Percentiles rank a stretch among this genome's conserved stretches.
These are phyloP conservation scores for Lycorma delicatula DNA, from an alignment of 1,140 invertebrate genomes.

Conservation along the genomic window DNA sequence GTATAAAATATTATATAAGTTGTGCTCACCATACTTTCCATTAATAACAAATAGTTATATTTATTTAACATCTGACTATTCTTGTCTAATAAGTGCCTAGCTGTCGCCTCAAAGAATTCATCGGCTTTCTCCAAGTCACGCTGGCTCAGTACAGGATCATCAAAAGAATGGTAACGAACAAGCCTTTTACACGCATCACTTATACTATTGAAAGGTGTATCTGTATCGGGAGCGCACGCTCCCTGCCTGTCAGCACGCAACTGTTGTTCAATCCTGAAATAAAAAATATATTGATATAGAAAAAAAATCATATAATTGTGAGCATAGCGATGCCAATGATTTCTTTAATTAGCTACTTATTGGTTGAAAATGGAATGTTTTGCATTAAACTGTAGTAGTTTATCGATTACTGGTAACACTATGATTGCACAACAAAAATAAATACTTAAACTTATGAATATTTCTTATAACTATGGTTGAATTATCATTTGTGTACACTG, in stretches of 20 bases:
- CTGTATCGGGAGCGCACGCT: slow-evolving; percentile 65
- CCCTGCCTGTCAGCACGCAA: slow-evolving; percentile 68
- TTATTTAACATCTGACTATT: slow-evolving; percentile 67
- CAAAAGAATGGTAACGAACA: slow-evolving; percentile 72
- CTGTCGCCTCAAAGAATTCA: slow-evolving; percentile 63
- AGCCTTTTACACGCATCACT: slow-evolving; percentile 71
- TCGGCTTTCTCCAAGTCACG: slow-evolving; percentile 66
- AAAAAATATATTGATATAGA: too few relatives aligned
- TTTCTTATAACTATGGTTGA: too few relatives aligned
- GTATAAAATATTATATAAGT: too few relatives aligned
- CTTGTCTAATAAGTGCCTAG: slow-evolving; percentile 62
- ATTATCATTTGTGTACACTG: too few relatives aligned
- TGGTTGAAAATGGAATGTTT: too few relatives aligned
- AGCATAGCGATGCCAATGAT: too few relatives aligned
- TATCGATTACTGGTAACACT: too few relatives aligned
- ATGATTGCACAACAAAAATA: too few relatives aligned
- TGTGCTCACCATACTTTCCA: slow-evolving; percentile 74
- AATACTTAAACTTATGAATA: too few relatives aligned
- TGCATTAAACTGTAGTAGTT: too few relatives aligned
- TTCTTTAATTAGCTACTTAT: too few relatives aligned
- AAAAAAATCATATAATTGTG: too few relatives aligned
- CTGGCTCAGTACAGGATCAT: slow-evolving; percentile 54
- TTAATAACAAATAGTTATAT: slow-evolving; percentile 67
- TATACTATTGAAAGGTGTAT: slow-evolving; percentile 60
- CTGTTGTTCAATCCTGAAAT: slow-evolving; percentile 59